Percentiles rank a stretch among this genome's conserved stretches.
Conservation (phyloP, 2,888 invertebrate species). For the Dicranocentrus wangi region DNA sequence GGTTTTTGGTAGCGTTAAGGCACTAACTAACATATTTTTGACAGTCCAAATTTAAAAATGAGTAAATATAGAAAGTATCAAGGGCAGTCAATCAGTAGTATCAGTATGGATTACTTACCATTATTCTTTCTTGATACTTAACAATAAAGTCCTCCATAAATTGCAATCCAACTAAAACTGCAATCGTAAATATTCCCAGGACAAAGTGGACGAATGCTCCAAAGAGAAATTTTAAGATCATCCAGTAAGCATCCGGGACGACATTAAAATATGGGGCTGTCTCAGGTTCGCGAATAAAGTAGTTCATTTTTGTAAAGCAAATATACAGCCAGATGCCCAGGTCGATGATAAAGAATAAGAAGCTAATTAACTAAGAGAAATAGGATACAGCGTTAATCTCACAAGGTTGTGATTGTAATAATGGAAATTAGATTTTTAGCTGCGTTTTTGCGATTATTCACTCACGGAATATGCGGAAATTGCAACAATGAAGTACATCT, state of each 20-base stretch:
- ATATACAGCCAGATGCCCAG: not conserved
- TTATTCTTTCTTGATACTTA: not conserved
- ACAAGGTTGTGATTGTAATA: too few species aligned
- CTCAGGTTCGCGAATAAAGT: not conserved
- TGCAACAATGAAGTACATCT: not conserved
- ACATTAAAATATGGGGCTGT: not conserved
- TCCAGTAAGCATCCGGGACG: not conserved
- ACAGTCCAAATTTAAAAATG: too few species aligned
- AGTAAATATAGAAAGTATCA: too few species aligned
- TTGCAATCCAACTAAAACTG: not conserved
- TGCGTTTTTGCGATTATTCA: too few species aligned
- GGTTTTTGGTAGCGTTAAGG: too few species aligned
- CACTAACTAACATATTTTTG: too few species aligned
- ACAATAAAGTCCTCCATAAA: not conserved
- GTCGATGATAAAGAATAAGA: not conserved
- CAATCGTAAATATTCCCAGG: not conserved
- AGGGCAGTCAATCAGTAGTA: too few species aligned
- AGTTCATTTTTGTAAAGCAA: not conserved
- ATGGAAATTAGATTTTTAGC: too few species aligned
- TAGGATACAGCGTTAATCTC: too few species aligned
- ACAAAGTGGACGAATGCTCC: not conserved
- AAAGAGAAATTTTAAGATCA: not conserved
- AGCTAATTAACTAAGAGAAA: not conserved
- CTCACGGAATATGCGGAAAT: not conserved
- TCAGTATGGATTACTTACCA: not conserved